Evolutionary conservation across 2,888 invertebrate genomes (phyloP), one percentile per base, ranked within the genome.

Genomic region (Augiades crinisus): DNA sequence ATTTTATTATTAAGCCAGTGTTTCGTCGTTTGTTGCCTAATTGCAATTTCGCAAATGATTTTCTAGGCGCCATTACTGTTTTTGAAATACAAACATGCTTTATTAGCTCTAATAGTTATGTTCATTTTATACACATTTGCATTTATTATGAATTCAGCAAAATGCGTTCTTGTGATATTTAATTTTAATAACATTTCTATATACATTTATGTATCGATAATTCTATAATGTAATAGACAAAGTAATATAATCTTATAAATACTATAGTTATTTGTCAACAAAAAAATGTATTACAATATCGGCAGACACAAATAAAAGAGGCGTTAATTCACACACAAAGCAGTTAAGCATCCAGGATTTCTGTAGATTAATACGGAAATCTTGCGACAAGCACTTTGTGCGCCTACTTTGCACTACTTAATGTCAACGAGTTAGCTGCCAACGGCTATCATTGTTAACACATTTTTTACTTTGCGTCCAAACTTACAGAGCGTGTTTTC

Each of bases 401-500:
- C 27, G 52, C 57, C 44, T 43, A 31, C 40, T 36, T 34, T 37
- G 19, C 44, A n/a, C 21, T 22, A 53, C 50, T 34, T 46, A 21
- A 44, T 30, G 6, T 27, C 34, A 16, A 30, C 12, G 36, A 45
- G 24, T 51, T 52, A 44, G 38, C 24, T 16, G 6, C 27, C 21
- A 41, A 34, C 36, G 14, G 14, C 10, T 13, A 16, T 22, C n/a
- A 24, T 10, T 14, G 49, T 37, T 49, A 40, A 45, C 54, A 45
- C 27, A 37, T 12, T 34, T 36, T 10, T 43, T 31, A 43, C 22
- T 34, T 7, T 46, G 43, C 49, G 27, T 33, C 19, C 19, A 5
- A 31, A 84, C 82, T 84, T 64, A 84, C 84, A 60, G 61, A 58
- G 19, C 52, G 70, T 6, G 75, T 27, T 60, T 80, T 85, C 78